Conservation (phyloP, 2,888 invertebrate species). For the Ischnus inquisitorius region DNA sequence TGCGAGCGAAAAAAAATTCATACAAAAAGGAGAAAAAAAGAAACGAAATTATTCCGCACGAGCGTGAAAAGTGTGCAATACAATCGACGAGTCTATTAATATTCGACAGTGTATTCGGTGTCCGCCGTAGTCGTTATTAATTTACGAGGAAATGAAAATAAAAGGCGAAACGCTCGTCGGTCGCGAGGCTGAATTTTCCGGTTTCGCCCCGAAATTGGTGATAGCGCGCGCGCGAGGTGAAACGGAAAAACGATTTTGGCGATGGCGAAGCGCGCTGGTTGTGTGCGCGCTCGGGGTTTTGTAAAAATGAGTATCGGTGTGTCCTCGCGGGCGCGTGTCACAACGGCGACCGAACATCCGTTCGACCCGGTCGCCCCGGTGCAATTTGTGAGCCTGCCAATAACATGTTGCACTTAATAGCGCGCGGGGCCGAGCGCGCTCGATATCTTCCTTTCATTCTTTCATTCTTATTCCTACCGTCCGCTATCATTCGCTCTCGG, state of each 20-base stretch:
- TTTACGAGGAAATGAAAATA: not conserved
- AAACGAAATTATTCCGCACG: not conserved
- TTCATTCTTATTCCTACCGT: conserved; percentile 16
- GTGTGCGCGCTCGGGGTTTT: not conserved
- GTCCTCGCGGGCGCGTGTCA: conserved; percentile 1
- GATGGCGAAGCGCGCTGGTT: not conserved
- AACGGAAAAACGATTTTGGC: conserved; percentile 49
- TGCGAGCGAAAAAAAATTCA: not conserved
- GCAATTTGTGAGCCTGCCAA: conserved; percentile 76
- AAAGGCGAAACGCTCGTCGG: not conserved
- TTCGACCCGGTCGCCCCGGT: conserved; percentile 29
- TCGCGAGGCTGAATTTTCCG: conserved; percentile 1
- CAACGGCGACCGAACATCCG: not conserved
- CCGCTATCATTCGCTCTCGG: conserved; percentile 31
- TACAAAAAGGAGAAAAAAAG: not conserved
- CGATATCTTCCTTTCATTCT: conserved; percentile 64
- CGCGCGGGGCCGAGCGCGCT: conserved; percentile 46
- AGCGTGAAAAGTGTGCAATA: not conserved
- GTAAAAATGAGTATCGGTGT: conserved; percentile 9
- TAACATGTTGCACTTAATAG: conserved; percentile 74
- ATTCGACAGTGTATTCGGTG: not conserved
- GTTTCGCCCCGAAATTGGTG: conserved; percentile 55
- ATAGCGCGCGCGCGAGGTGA: conserved; percentile 22
- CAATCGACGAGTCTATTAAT: not conserved
- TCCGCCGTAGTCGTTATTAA: not conserved